phyloP scores from a whole-genome alignment of 53 echinoderm and acorn worm species.

The Holothuria leucospilota region DNA sequence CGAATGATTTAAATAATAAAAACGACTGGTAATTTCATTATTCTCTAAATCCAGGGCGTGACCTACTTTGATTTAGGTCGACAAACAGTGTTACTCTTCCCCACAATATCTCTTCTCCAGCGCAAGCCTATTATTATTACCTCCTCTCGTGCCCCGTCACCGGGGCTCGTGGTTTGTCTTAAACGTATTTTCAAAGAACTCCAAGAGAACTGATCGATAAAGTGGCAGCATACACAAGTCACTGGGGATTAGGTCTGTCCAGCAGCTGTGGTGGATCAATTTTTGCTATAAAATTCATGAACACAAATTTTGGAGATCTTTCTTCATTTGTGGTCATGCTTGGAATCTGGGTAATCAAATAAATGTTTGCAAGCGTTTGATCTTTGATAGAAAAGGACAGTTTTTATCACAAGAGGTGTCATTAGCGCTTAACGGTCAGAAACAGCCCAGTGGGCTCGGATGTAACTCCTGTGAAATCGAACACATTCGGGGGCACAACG shows the following conservation, averaged over 20 bases:
- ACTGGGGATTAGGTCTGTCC: conserved; percentile 9
- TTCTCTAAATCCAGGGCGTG: conserved; percentile 11
- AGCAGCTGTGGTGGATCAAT: conserved; percentile 25
- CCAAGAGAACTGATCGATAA: conserved; percentile 1
- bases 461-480: no score
- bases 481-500: no score
- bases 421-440: no score
- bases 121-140: conserved; percentile 4
- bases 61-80: conserved; percentile 36
- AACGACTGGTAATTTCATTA: conserved; percentile 14
- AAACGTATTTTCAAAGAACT: background rate
- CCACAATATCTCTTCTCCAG: conserved; percentile 1
- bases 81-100: conserved; percentile 19
- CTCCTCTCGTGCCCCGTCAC: conserved; percentile 8
- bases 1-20: background rate
- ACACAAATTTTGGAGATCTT: conserved; percentile 17
- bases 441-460: no score
- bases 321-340: conserved; percentile 19
- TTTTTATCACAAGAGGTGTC: no score
- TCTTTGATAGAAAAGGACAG: conserved; percentile 1
- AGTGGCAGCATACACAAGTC: conserved; percentile 6
- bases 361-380: conserved; percentile 14
- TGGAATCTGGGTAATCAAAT: conserved; percentile 27
- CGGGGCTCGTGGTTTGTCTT: background rate
- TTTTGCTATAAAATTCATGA: conserved; percentile 21